phyloP scores from a whole-genome alignment of 2,113 vertebrate species.

The Carettochelys insculpta region DNA sequence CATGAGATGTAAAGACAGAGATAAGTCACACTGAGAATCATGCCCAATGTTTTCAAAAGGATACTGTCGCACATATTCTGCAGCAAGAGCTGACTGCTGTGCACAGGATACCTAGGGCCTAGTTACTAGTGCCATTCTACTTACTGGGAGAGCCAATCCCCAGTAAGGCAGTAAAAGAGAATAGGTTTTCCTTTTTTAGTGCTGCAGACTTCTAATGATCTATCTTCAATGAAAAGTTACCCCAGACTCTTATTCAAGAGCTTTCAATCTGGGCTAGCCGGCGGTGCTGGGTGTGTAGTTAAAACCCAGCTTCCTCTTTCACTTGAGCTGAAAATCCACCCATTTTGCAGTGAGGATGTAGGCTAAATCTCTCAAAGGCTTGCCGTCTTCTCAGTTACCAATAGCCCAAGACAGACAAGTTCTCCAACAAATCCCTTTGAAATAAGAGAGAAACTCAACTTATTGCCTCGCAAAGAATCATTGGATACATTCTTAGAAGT shows the following conservation, averaged over 20 bases:
- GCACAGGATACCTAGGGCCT: rapidly evolving
- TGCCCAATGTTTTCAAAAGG: background rate
- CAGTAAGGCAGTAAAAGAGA: background rate
- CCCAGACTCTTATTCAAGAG: background rate
- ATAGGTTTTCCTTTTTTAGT: background rate
- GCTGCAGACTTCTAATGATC: background rate
- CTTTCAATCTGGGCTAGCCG: background rate
- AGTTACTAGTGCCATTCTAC: background rate
- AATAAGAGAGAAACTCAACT: background rate
- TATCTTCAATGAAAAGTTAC: background rate
- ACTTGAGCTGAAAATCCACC: background rate
- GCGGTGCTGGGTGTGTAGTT: background rate
- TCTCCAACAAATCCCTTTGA: background rate
- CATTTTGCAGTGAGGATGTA: background rate
- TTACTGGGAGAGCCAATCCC: background rate
- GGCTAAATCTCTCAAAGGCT: background rate
- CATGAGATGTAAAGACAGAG: background rate
- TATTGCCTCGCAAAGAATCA: background rate
- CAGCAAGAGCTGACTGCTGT: background rate
- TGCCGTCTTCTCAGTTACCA: background rate
- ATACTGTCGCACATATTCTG: background rate
- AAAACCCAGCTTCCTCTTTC: background rate
- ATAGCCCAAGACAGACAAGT: background rate
- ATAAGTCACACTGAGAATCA: background rate
- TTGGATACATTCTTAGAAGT: background rate